Base-by-base conservation (phyloP, 2,888 invertebrate species). In the Hyalella azteca region DNA sequence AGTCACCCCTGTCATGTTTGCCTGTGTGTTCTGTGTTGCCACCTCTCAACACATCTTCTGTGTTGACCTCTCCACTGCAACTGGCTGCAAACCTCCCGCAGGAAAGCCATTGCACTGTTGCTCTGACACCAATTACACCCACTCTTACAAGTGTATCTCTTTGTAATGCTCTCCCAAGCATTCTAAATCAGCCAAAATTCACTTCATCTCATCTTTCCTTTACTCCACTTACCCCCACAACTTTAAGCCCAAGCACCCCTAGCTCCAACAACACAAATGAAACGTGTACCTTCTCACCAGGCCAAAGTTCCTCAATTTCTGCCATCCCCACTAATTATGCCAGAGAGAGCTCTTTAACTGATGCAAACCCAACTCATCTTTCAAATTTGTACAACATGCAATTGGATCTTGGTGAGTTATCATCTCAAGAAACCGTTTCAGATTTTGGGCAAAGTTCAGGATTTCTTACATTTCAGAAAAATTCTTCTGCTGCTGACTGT, bases 21-120 rank as follows among this genome's bases (percentile, higher is more conserved):
- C 66, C 66, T 66, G 66, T 66, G 36, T 66, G 66, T 66, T 19
- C 66, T 66, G 66, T 66, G 66, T 66, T 66, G 39, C 66, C 66
- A 66, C 66, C 9, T 13, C 36, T 29, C 66, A 66, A 66, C 39
- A 36, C 66, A 36, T 7, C 15, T 66, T 5, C 32, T 66, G 66
- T 66, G 66, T 66, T 66, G 66, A 29, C 66, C 66, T 66, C 66
- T 54, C 26, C 26, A 22, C 11, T 9, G 7, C 54, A 54, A 29
- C 29, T 9, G 22, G 22, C 54, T 19, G 7, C 54, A 3, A 54
- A 2, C 54, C 54, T 54, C 54, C 54, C n/a, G n/a, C n/a, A 54
- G 54, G 29, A n/a, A 26, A 29, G 54, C 54, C 22, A 26, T 19
- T 22, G 54, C 29, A 22, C 54, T 0, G 54, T 54, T 54, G 26